Evolutionary conservation across 1,140 invertebrate genomes (phyloP).

Genomic region (Drosophila littoralis): DNA sequence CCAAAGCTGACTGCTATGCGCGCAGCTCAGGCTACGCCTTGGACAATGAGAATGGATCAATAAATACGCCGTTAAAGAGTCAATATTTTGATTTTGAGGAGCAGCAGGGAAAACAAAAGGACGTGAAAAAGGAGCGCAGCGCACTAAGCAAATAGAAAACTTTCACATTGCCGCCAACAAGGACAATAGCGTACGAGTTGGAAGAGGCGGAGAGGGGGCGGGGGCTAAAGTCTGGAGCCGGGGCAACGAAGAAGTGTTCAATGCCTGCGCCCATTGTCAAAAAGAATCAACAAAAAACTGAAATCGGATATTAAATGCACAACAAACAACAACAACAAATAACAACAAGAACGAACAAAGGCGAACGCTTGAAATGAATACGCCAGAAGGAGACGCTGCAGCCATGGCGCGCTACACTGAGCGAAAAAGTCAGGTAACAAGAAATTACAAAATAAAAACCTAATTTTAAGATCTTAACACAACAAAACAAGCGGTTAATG

Average conservation of each 20-base stretch:
- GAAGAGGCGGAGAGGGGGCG: not conserved
- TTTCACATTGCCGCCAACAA: slow-evolving; percentile 51
- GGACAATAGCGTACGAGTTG: slow-evolving; percentile 30
- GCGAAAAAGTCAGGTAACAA: not conserved
- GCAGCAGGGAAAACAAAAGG: slow-evolving; percentile 58
- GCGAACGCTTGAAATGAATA: slow-evolving; percentile 51
- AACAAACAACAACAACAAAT: slow-evolving; percentile 50
- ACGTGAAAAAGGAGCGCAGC: slow-evolving; percentile 44
- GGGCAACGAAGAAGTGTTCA: slow-evolving; percentile 37
- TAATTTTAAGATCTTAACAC: too few relatives aligned
- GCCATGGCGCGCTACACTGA: slow-evolving; percentile 20
- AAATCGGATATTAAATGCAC: slow-evolving; percentile 81
- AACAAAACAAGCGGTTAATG: too few relatives aligned
- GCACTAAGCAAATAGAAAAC: slow-evolving; percentile 71
- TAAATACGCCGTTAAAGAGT: slow-evolving; percentile 70
- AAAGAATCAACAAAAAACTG: slow-evolving; percentile 67
- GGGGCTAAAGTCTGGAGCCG: slow-evolving; percentile 1
- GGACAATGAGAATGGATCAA: slow-evolving; percentile 49
- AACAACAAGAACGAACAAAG: slow-evolving; percentile 47
- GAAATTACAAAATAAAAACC: not conserved
- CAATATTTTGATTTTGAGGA: slow-evolving; percentile 74
- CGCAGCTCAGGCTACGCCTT: not conserved
- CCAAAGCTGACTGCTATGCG: slow-evolving; percentile 27
- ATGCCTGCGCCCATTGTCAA: slow-evolving; percentile 58
- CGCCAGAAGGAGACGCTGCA: slow-evolving; percentile 28